phyloP scores from a whole-genome alignment of 37 sponge, comb jelly and placozoan genomes.

The Aphrocallistes beatrix region DNA sequence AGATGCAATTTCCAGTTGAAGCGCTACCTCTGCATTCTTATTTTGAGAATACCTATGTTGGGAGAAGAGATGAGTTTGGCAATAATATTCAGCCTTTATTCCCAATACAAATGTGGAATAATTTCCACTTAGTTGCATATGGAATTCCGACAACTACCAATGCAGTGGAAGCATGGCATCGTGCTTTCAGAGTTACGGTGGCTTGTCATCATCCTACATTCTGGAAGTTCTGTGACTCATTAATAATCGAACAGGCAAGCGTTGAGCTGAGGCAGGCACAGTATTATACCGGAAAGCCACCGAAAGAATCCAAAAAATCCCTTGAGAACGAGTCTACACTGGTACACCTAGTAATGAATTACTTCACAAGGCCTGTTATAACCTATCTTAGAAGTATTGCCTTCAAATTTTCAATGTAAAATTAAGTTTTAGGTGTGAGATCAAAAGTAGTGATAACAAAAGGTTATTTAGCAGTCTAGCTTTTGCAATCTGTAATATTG shows the following conservation, averaged over 20 bases:
- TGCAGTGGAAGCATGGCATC: constrained; percentile 2
- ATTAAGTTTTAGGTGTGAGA: too few relatives aligned
- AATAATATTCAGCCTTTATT: neutral
- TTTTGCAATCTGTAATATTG: too few relatives aligned
- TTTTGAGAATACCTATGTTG: neutral
- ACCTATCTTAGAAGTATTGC: too few relatives aligned
- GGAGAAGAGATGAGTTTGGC: neutral
- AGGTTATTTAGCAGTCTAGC: too few relatives aligned
- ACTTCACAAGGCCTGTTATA: neutral
- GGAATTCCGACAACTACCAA: neutral
- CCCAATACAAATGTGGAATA: neutral
- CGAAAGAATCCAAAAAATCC: too few relatives aligned
- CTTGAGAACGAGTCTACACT: too few relatives aligned
- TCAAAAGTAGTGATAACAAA: too few relatives aligned
- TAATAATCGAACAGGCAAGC: too few relatives aligned
- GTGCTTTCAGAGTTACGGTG: neutral
- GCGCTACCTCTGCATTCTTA: neutral
- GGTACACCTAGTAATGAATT: neutral
- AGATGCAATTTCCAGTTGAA: neutral
- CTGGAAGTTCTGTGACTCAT: constrained; percentile 1
- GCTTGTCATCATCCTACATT: neutral
- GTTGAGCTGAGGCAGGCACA: too few relatives aligned
- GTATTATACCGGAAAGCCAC: too few relatives aligned
- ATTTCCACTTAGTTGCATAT: neutral
- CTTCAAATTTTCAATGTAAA: too few relatives aligned